phyloP scores from a whole-genome alignment of 1,140 invertebrate species.

The Planococcus citri region DNA sequence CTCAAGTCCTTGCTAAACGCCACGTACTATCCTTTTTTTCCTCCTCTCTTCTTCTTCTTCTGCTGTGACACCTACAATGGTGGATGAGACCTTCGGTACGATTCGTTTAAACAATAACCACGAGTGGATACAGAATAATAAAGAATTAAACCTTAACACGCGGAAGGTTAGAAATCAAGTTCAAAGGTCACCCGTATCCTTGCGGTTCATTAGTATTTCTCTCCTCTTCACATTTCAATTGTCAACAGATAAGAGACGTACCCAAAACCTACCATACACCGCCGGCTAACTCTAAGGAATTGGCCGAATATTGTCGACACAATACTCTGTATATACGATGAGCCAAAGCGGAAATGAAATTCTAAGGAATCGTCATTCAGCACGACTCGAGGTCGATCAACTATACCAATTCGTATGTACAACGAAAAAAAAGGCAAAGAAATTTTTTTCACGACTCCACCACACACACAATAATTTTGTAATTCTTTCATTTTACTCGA shows the following conservation, averaged over 20 bases:
- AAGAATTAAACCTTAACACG: not conserved
- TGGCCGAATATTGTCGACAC: no score
- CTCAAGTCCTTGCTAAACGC: not conserved
- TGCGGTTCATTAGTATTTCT: not conserved
- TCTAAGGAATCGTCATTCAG: no score
- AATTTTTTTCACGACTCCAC: no score
- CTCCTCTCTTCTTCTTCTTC: no score
- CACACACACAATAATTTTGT: not conserved
- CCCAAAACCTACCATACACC: no score
- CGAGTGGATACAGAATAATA: slow-evolving; percentile 14
- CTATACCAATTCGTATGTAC: no score
- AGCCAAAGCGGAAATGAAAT: no score
- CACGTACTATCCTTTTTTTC: not conserved
- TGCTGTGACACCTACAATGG: not conserved
- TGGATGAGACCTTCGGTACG: not conserved
- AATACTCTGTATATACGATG: no score
- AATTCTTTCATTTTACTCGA: not conserved
- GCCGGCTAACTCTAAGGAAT: no score
- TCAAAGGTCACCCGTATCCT: not conserved
- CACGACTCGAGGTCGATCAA: no score
- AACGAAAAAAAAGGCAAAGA: no score
- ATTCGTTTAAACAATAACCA: not conserved
- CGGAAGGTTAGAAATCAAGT: slow-evolving; percentile 16
- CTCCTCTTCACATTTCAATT: not conserved
- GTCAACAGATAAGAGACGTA: not conserved